A percentile compares a stretch with the other conserved stretches of the same genome.
Conservation (phyloP, 2,113 vertebrate genomes). For the Egretta garzetta region DNA sequence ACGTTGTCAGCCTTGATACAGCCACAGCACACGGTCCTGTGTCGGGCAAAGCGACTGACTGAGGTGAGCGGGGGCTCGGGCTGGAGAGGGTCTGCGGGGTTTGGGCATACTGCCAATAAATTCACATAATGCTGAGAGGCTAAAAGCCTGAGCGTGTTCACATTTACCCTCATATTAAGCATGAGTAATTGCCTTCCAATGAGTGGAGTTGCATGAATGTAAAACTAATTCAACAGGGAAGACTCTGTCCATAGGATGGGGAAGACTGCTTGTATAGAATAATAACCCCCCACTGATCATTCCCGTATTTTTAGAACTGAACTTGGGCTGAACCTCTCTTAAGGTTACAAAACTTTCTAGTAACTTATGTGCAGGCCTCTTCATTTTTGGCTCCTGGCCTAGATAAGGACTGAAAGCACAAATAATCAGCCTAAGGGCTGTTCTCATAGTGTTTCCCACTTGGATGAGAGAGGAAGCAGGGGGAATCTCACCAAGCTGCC, state of each 20-base stretch:
- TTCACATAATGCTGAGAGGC: not conserved
- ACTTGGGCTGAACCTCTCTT: constrained; percentile 53
- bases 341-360: constrained; percentile 26
- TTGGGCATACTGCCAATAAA: constrained; percentile 32
- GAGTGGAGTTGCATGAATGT: constrained; percentile 12
- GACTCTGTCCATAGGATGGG: not conserved
- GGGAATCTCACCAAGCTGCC: not conserved
- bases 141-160: constrained; percentile 44
- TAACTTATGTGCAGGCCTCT: constrained; percentile 16
- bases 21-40: not conserved
- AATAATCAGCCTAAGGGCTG: not conserved
- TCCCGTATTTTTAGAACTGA: constrained; percentile 55
- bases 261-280: not conserved
- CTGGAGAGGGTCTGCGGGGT: not conserved
- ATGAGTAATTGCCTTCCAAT: constrained; percentile 44
- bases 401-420: constrained; percentile 26
- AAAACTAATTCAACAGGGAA: constrained; percentile 6
- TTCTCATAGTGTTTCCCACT: not conserved
- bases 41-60: not conserved
- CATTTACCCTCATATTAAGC: constrained; percentile 36
- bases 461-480: not conserved
- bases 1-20: not conserved
- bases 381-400: constrained; percentile 25
- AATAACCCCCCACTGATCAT: not conserved
- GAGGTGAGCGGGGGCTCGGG: rapidly evolving